Conservation (phyloP, 2,888 invertebrate genomes). For the Macrophya alboannulata region DNA sequence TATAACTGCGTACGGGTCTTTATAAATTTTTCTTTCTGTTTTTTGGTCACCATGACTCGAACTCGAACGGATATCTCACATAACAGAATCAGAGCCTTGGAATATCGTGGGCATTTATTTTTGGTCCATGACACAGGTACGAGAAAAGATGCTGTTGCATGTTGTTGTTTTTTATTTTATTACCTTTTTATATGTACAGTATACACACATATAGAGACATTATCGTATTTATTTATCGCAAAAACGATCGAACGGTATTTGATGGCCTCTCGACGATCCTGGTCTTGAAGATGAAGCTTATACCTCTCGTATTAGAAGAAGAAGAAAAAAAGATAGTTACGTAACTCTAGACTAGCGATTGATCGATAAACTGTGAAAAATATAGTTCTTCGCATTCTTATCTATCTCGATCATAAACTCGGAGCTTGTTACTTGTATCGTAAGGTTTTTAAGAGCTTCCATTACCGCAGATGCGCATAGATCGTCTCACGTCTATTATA, state of each 20-base stretch:
- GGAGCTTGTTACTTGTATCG: neutral
- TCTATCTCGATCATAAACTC: neutral
- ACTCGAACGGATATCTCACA: neutral
- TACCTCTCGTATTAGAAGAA: neutral
- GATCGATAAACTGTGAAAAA: neutral
- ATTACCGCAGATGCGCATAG: neutral
- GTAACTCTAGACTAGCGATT: neutral
- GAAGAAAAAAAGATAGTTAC: neutral
- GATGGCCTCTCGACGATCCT: neutral
- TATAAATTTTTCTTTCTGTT: neutral
- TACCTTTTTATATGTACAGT: neutral
- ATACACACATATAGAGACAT: too few relatives aligned
- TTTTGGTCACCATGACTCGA: neutral
- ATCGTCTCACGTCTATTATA: conserved; percentile 13
- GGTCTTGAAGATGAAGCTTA: neutral
- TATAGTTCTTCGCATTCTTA: neutral
- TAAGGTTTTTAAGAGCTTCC: too few relatives aligned
- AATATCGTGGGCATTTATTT: conserved; percentile 17
- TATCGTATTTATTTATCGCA: neutral
- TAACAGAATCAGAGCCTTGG: neutral
- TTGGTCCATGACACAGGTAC: conserved; percentile 39
- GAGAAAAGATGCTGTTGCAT: conserved; percentile 23
- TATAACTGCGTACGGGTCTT: too few relatives aligned
- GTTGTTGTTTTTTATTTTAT: conserved; percentile 1
- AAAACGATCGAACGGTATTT: neutral